Conservation (phyloP, 2,113 vertebrate genomes). For the Gymnocephalus cernua region DNA sequence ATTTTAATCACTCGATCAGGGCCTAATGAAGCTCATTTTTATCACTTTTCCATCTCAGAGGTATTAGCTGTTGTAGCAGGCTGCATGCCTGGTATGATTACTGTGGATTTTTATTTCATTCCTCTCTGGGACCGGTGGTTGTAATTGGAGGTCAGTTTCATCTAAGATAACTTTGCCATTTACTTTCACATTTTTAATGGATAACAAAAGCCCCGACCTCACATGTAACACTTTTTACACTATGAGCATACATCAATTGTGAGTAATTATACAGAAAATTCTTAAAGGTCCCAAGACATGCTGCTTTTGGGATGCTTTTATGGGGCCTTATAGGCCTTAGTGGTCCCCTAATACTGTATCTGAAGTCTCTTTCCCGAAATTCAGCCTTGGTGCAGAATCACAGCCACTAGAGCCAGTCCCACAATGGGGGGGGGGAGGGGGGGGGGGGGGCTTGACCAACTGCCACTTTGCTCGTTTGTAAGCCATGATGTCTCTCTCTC, state of each 20-base stretch:
- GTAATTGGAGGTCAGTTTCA: conserved; percentile 47
- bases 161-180: conserved; percentile 12
- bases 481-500: too few species aligned
- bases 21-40: conserved; percentile 14
- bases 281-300: too few species aligned
- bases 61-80: background rate
- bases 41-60: background rate
- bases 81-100: conserved; percentile 12
- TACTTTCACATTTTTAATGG: conserved; percentile 27
- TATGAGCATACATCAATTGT: background rate
- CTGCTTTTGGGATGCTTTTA: too few species aligned
- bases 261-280: background rate
- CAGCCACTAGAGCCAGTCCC: too few species aligned
- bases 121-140: background rate
- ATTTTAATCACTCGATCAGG: conserved; percentile 4
- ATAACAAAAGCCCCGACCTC: background rate
- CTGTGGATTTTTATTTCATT: conserved; percentile 31
- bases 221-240: background rate
- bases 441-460: too few species aligned
- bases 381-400: too few species aligned
- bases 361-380: too few species aligned
- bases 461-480: too few species aligned
- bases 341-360: too few species aligned
- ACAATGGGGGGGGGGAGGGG: too few species aligned
- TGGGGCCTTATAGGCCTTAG: too few species aligned